Evolutionary conservation across 2,888 invertebrate species (phyloP).

Genomic region (Phasia obesa): DNA sequence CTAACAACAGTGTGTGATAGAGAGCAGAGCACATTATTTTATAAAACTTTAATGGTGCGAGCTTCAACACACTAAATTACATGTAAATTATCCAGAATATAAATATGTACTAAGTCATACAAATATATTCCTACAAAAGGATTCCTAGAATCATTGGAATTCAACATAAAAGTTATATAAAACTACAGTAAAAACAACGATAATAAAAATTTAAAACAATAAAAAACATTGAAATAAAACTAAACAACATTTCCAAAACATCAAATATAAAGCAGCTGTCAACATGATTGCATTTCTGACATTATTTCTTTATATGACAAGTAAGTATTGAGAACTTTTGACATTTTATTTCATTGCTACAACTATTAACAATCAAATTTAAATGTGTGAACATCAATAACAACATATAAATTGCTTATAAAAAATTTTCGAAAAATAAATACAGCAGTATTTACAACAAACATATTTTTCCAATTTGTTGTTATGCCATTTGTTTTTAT

Average conservation of each 20-base stretch:
- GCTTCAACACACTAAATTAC: background rate
- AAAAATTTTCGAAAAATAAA: background rate
- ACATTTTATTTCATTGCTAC: conserved; percentile 29
- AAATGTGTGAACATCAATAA: conserved; percentile 7
- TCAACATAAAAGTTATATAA: conserved; percentile 2
- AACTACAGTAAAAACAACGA: background rate
- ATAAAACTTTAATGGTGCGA: too few relatives aligned
- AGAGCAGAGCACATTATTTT: too few relatives aligned
- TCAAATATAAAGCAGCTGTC: conserved; percentile 68
- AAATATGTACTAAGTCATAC: background rate
- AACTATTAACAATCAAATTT: background rate
- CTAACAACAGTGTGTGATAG: too few relatives aligned
- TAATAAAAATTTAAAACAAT: conserved; percentile 3
- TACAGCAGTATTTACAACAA: conserved; percentile 13
- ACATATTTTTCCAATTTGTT: conserved; percentile 19
- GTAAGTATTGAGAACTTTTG: conserved; percentile 76
- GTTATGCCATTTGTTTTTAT: background rate
- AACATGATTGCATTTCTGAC: conserved; percentile 81
- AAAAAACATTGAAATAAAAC: conserved; percentile 34
- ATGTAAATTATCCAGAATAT: background rate
- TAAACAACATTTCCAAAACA: conserved; percentile 26
- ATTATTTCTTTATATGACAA: conserved; percentile 81
- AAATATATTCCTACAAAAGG: too few relatives aligned
- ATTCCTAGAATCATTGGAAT: too few relatives aligned
- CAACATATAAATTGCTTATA: background rate